Evolutionary conservation across 2,888 invertebrate genomes (phyloP).

Genomic region (Slavum lentiscoides): DNA sequence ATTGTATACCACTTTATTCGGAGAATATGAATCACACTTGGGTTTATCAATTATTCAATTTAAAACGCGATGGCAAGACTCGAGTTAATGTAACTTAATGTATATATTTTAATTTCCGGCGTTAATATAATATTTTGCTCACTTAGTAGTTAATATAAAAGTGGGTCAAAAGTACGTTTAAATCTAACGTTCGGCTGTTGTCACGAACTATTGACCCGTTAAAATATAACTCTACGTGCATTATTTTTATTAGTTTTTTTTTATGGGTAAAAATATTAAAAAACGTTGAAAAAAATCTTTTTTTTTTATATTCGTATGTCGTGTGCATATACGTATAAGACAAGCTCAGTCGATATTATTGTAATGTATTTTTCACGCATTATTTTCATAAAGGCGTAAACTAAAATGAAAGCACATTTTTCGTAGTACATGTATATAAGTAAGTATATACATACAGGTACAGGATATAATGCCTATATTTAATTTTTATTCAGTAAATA

Average conservation of each 20-base stretch:
- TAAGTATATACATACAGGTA: too few relatives aligned
- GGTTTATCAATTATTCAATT: constrained; percentile 47
- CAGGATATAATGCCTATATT: too few relatives aligned
- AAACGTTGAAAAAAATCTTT: not conserved
- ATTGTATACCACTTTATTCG: not conserved
- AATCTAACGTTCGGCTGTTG: constrained; percentile 40
- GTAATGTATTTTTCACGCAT: not conserved
- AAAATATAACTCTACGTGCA: constrained; percentile 13
- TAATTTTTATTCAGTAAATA: too few relatives aligned
- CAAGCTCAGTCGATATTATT: not conserved
- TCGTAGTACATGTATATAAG: too few relatives aligned
- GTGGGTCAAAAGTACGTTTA: constrained; percentile 44
- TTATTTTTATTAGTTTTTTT: constrained; percentile 24
- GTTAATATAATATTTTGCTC: constrained; percentile 22
- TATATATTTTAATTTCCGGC: constrained; percentile 46
- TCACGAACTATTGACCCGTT: constrained; percentile 42
- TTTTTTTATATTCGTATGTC: not conserved
- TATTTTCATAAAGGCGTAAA: not conserved
- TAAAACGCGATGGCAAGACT: constrained; percentile 27
- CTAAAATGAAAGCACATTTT: not conserved
- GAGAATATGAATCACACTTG: constrained; percentile 39
- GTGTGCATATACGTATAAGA: not conserved
- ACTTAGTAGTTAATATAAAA: constrained; percentile 21
- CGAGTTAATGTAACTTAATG: constrained; percentile 40
- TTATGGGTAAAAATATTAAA: not conserved